These are phyloP conservation scores for Lithophane ornitopus DNA, from an alignment of 2,888 invertebrate species.

Conservation along the genomic window DNA sequence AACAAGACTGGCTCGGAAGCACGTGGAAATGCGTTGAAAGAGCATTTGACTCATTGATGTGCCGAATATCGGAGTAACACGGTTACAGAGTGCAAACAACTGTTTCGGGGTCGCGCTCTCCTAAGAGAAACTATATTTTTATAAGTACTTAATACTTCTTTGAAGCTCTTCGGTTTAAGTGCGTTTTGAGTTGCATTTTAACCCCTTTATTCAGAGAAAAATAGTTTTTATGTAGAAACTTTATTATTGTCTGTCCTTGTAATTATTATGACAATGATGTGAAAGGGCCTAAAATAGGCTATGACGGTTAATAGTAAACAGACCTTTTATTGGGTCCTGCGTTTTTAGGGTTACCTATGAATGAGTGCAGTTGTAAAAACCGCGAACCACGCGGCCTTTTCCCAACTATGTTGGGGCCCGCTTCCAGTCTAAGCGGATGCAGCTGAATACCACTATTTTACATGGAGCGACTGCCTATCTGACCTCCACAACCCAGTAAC, in stretches of 20 bases:
- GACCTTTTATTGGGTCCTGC: neutral
- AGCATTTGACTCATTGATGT: slow-evolving; percentile 65
- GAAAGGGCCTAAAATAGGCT: neutral
- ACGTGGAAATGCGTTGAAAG: slow-evolving; percentile 40
- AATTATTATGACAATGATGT: neutral
- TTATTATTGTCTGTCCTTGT: neutral
- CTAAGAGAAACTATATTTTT: slow-evolving; percentile 38
- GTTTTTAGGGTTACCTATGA: neutral
- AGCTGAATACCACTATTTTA: no score
- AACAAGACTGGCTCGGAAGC: neutral
- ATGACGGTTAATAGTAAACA: neutral
- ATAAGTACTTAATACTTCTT: slow-evolving; percentile 19
- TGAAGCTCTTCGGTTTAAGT: neutral
- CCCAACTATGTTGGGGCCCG: no score
- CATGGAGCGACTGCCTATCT: no score
- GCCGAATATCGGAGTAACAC: slow-evolving; percentile 61
- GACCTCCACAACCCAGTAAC: no score
- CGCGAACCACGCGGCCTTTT: no score
- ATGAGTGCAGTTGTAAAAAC: neutral
- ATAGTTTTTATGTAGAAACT: neutral
- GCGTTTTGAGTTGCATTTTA: slow-evolving; percentile 2
- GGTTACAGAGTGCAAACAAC: slow-evolving; percentile 71
- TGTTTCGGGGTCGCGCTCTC: slow-evolving; percentile 67
- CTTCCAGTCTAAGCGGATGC: no score
- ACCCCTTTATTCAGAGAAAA: neutral